Percentiles rank a stretch among this genome's conserved stretches.
Evolutionary conservation across 2,797 vertebrate genomes (phyloP).

Genomic region (Varecia variegata): DNA sequence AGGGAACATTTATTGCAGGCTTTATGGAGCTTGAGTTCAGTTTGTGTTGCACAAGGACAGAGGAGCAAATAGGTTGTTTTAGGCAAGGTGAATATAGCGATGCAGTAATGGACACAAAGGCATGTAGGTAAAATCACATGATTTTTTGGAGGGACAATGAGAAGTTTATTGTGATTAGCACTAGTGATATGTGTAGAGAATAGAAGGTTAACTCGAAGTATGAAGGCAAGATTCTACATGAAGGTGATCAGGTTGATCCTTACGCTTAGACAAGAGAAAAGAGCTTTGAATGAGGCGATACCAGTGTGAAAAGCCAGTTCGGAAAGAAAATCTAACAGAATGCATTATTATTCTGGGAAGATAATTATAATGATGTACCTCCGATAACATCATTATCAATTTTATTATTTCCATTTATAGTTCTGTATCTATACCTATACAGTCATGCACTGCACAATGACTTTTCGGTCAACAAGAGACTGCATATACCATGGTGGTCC

Average conservation of each 20-base stretch:
- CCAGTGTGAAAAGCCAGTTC: background rate
- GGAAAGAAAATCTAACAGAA: background rate
- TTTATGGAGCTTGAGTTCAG: conserved; percentile 35
- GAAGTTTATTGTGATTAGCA: background rate
- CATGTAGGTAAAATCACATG: background rate
- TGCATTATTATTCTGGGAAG: background rate
- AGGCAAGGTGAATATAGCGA: background rate
- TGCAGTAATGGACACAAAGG: background rate
- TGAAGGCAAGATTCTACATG: background rate
- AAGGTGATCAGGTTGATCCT: background rate
- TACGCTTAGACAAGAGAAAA: background rate
- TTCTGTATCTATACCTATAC: background rate
- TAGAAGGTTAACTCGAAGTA: background rate
- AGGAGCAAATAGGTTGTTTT: background rate
- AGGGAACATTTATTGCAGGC: background rate
- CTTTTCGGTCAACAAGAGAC: background rate
- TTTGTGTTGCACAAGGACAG: background rate
- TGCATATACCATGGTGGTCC: background rate
- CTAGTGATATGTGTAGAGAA: background rate
- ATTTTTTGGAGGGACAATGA: background rate
- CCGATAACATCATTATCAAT: background rate
- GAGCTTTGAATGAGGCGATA: background rate
- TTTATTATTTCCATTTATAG: background rate
- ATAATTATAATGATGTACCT: background rate
- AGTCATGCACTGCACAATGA: background rate